Evolutionary conservation across 1,140 invertebrate species (phyloP), one percentile per base, ranked within the genome.

Genomic region (Helicoverpa armigera): DNA sequence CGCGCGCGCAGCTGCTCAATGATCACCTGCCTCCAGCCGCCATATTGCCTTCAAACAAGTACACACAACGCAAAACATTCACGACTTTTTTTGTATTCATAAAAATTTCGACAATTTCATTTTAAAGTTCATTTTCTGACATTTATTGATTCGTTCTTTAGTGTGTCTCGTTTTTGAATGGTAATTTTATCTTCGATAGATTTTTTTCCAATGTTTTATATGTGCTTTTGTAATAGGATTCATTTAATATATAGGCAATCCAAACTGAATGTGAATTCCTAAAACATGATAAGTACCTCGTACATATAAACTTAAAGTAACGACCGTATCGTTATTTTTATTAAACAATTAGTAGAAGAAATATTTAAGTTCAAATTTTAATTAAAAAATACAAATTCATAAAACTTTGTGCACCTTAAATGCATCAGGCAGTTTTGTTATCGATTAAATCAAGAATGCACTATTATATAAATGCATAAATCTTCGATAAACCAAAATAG

Each of bases 1-100:
- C 82, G 87, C 82, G 29, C 35, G 65, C 84, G 90, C 90, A 92
- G 90, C 90, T 92, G 90, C 89, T 48, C 78, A 58, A 69, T 84
- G 87, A 89, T 91, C 92, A 94, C 92, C 92, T 94, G 92, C 92
- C 91, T 83, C 80, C 82, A 29, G 80, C 81, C 88, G 90, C 90
- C 91, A 92, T 92, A 90, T 92, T 93, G 90, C 85, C 81, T 88
- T 81, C 88, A 90, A 91, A 88, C 91, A 91, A 86, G 83, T 84
- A 87, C 83, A 87, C n/a, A 78, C 75, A 54, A 56, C 70, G 54
- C 70, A 58, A 74, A 74, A 74, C 53, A 74, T 74, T 58, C 63
- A 79, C 65, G 12, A 31, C 29, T 58, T 63, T 63, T 79, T 79
- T 79, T 79, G 76, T 79, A 60, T 69, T 70, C 16, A 51, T 79